These are phyloP conservation scores for Labia minor DNA, from an alignment of 2,888 invertebrate species.

Conservation along the genomic window DNA sequence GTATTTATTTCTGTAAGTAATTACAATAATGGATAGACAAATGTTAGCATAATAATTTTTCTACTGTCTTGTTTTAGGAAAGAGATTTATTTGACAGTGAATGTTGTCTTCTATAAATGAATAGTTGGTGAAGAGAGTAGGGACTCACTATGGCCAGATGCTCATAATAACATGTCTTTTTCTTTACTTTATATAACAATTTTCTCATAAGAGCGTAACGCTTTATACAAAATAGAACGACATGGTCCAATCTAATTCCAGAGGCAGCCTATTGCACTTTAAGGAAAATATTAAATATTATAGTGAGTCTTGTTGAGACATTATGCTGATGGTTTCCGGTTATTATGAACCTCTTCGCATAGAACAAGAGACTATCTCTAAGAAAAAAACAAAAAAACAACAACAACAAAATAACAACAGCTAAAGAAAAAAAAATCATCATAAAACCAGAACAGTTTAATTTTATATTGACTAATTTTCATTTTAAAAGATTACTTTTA, in stretches of 20 bases:
- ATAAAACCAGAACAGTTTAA: too few relatives aligned
- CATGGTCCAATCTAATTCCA: not conserved
- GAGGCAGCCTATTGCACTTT: not conserved
- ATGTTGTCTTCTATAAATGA: constrained; percentile 19
- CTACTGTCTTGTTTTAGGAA: too few relatives aligned
- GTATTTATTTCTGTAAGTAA: too few relatives aligned
- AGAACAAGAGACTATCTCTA: too few relatives aligned
- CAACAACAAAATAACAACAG: too few relatives aligned
- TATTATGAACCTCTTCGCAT: not conserved
- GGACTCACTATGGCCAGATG: not conserved
- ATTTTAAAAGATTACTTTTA: too few relatives aligned
- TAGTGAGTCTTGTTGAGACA: not conserved
- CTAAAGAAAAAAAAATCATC: too few relatives aligned
- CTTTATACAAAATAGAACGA: not conserved
- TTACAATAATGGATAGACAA: too few relatives aligned
- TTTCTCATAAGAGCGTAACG: not conserved
- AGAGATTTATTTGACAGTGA: too few relatives aligned
- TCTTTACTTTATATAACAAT: not conserved
- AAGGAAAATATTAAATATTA: constrained; percentile 9
- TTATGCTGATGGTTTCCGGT: not conserved
- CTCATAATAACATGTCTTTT: not conserved
- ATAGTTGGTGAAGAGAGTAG: not conserved
- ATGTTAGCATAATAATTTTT: too few relatives aligned
- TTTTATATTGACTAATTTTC: too few relatives aligned
- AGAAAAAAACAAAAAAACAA: too few relatives aligned